Evolutionary conservation across 2,113 vertebrate genomes (phyloP).

Genomic region (Prunella himalayana): DNA sequence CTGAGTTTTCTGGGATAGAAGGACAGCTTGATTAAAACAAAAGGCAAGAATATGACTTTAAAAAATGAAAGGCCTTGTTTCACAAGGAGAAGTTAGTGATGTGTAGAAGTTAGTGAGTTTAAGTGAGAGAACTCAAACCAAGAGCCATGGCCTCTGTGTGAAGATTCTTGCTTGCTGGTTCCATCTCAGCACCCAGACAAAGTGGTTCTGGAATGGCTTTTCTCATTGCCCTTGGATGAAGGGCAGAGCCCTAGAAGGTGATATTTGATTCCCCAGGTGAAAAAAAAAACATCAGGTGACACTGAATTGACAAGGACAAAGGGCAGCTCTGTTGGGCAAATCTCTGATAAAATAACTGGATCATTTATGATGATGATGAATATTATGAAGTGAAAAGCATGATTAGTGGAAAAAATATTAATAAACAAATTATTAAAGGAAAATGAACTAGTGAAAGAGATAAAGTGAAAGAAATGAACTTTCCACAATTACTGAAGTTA

Average conservation of each 20-base stretch:
- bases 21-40: background rate
- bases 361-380: background rate
- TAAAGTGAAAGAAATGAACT: background rate
- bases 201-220: background rate
- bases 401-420: background rate
- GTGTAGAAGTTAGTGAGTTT: background rate
- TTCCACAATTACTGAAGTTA: background rate
- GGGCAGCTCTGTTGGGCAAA: background rate
- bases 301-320: background rate
- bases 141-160: background rate
- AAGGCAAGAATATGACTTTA: background rate
- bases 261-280: background rate
- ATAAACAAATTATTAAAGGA: background rate
- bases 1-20: background rate
- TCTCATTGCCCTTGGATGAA: background rate
- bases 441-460: background rate
- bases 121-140: background rate
- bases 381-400: background rate
- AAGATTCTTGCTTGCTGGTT: background rate
- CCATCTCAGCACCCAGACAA: background rate
- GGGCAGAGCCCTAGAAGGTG: background rate
- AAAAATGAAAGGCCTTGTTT: background rate
- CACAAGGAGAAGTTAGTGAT: background rate
- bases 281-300: background rate
- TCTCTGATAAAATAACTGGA: background rate